Evolutionary conservation across 2,113 vertebrate genomes (phyloP).

Genomic region (Silurus asotus): DNA sequence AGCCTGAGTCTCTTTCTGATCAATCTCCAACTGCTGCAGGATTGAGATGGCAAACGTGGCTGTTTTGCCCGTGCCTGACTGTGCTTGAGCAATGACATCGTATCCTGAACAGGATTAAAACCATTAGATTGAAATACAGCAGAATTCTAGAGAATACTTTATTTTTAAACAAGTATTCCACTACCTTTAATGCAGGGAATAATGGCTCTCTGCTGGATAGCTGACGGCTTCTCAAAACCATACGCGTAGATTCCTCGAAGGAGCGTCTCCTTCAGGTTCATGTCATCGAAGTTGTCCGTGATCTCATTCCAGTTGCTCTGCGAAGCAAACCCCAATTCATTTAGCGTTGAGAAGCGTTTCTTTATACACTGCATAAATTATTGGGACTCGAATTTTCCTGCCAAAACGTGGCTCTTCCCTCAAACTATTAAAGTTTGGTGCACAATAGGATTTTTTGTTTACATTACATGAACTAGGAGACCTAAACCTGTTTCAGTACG

Average conservation of each 20-base stretch:
- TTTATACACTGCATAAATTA: no score
- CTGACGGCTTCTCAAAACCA: slow-evolving; percentile 98
- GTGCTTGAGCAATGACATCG: slow-evolving; percentile 99
- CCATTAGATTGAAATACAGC: not conserved
- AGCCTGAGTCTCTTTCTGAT: slow-evolving; percentile 97
- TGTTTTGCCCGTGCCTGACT: slow-evolving; percentile 99
- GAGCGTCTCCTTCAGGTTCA: slow-evolving; percentile 97
- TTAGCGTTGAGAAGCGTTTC: not conserved
- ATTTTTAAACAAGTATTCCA: not conserved
- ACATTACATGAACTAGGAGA: no score
- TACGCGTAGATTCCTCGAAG: slow-evolving; percentile 97
- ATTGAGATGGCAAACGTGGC: slow-evolving; percentile 99
- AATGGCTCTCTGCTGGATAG: slow-evolving; percentile 98
- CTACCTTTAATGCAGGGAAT: slow-evolving; percentile 99
- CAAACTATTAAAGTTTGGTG: no score
- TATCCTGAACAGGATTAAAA: slow-evolving; percentile 79
- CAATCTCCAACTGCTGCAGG: slow-evolving; percentile 99
- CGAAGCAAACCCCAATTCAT: slow-evolving; percentile 19
- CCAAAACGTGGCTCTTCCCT: no score
- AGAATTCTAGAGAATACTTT: not conserved
- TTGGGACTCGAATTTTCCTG: no score
- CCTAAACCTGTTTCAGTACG: no score
- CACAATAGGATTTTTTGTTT: no score
- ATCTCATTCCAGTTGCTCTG: slow-evolving; percentile 99
- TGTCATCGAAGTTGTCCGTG: slow-evolving; percentile 98